phyloP scores from a whole-genome alignment of 2,888 invertebrate species.

The Marronus borbonicus region DNA sequence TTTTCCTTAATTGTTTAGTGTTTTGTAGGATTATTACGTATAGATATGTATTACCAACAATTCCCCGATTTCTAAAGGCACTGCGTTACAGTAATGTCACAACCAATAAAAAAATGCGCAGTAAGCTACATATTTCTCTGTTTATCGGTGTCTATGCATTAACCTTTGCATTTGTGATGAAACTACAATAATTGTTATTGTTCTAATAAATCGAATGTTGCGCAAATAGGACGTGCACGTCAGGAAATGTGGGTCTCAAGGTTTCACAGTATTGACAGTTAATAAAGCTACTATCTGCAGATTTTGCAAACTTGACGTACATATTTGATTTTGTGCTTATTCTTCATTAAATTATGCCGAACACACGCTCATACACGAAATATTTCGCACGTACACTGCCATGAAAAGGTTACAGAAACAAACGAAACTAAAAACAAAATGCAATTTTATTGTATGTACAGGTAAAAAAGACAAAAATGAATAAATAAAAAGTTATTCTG shows the following conservation, averaged over 20 bases:
- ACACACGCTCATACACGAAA: conserved; percentile 33
- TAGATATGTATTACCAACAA: background rate
- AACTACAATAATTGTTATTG: conserved; percentile 44
- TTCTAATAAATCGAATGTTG: conserved; percentile 43
- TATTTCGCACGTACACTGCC: background rate
- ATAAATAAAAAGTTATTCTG: too few relatives aligned
- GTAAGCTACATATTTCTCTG: conserved; percentile 4
- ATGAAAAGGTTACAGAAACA: too few relatives aligned
- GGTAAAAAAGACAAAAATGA: too few relatives aligned
- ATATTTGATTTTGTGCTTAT: conserved; percentile 46
- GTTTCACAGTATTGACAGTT: conserved; percentile 45
- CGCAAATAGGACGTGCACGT: conserved; percentile 21
- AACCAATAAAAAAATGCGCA: conserved; percentile 17
- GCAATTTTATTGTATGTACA: too few relatives aligned
- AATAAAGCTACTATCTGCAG: conserved; percentile 25
- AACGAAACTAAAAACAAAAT: too few relatives aligned
- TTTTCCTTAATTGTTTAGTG: background rate
- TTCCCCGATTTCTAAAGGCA: background rate
- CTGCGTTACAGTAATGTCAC: background rate
- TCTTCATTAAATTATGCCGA: conserved; percentile 47
- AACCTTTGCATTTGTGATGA: conserved; percentile 38
- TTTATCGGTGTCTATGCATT: conserved; percentile 11
- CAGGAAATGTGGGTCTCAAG: conserved; percentile 40
- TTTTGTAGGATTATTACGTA: background rate
- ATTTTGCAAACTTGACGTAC: conserved; percentile 40